Base-by-base conservation (phyloP, 2,888 invertebrate genomes). In the Rosalia funebris region DNA sequence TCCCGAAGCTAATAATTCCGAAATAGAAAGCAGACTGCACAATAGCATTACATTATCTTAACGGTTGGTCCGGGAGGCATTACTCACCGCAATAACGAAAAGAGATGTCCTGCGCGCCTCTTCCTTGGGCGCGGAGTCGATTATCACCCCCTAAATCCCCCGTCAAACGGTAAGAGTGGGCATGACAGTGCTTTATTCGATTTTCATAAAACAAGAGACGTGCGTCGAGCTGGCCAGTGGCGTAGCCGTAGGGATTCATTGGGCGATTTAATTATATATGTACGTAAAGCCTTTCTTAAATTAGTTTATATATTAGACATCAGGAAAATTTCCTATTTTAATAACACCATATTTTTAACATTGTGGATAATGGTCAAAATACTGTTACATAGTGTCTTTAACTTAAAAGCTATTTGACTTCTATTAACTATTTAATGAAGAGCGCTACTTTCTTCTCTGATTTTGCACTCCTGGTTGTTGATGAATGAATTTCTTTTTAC, bases 81-180 rank as follows among this genome's bases (percentile, higher is more conserved):
- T 61, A 61, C 57, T 61, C 61, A 57, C 61, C 57, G 47, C 61
- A 61, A 61, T 57, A 57, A 39, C 54, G 52, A 47, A 61, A 61
- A 57, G 57, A 61, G 53, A 57, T 61, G 57, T 61, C 60, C 56
- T 39, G 45, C 45, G 41, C 42, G 31, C 60, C 41, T 47, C 53
- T 47, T 45, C 46, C 57, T 53, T 34, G 36, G 46, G n/a, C n/a
- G n/a, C 34, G 57, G 34, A 57, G 53, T 57, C 61, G 57, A 61
- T 61, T 61, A 61, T 61, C 61, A 39, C 61, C 57, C 56, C 57
- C 57, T 57, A 61, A 61, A 61, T 61, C 57, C 37, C 47, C 34
- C 53, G 54, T 57, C 61, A 52, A 61, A 61, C 42, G 56, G 52
- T 42, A 53, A 56, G 55, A 61, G 53, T 61, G 61, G 56, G 36